A percentile compares a stretch with the other conserved stretches of the same genome.
phyloP scores from a whole-genome alignment of 2,113 vertebrate genomes.

The Oceanites oceanicus region DNA sequence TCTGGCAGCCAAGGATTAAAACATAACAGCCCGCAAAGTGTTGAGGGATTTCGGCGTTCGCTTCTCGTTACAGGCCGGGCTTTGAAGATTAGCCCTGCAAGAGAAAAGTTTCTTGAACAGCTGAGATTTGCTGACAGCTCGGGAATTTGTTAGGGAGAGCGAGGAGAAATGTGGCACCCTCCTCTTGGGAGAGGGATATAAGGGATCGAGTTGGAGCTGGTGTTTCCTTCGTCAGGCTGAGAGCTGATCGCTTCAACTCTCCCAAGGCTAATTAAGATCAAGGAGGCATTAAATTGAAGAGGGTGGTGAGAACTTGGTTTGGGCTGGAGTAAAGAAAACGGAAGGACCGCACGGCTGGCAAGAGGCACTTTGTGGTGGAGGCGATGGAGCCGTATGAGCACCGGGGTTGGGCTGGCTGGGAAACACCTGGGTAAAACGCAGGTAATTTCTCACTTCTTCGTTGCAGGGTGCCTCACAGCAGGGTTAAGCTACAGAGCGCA shows the following conservation, averaged over 20 bases:
- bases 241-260: background rate
- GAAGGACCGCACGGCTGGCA: background rate
- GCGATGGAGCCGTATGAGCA: background rate
- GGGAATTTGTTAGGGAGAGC: background rate
- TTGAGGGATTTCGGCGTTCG: background rate
- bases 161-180: background rate
- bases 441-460: background rate
- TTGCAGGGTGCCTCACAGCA: too few species aligned
- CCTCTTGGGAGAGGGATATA: background rate
- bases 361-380: background rate
- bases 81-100: background rate
- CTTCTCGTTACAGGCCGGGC: background rate
- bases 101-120: background rate
- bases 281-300: background rate
- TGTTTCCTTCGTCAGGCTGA: background rate
- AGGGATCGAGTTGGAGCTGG: background rate
- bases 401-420: background rate
- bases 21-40: rapidly evolving
- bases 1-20: background rate
- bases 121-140: background rate
- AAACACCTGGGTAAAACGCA: background rate
- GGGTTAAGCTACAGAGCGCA: background rate
- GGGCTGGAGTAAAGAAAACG: background rate
- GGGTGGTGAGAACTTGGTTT: background rate
- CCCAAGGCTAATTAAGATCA: background rate